Evolutionary conservation across 2,888 invertebrate species (phyloP).

Genomic region (Lepidonotus clava): DNA sequence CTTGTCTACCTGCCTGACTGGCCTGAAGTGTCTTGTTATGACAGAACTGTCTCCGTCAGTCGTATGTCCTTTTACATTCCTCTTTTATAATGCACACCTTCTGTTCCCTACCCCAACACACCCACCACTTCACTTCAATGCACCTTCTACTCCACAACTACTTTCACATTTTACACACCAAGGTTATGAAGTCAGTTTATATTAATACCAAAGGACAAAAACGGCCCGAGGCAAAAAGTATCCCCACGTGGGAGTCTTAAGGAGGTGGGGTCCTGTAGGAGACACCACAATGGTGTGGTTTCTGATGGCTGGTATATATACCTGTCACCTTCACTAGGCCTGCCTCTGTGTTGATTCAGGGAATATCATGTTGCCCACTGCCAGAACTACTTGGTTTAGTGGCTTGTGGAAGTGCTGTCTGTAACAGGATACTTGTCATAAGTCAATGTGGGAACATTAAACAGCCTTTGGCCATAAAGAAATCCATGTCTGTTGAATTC

Average conservation of each 20-base stretch:
- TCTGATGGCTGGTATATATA: neutral
- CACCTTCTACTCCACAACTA: neutral
- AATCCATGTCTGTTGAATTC: too few species aligned
- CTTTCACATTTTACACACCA: neutral
- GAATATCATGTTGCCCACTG: neutral
- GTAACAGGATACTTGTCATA: neutral
- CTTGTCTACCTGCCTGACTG: neutral
- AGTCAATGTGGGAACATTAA: constrained; percentile 10
- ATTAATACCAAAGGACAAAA: neutral
- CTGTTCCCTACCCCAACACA: neutral
- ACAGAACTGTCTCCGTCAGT: neutral
- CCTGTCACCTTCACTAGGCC: constrained; percentile 1
- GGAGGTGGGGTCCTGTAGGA: neutral
- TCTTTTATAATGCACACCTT: neutral
- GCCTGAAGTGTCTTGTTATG: constrained; percentile 20
- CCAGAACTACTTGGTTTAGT: too few species aligned
- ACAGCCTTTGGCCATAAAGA: too few species aligned
- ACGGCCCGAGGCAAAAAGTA: neutral
- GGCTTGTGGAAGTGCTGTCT: neutral
- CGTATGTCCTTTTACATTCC: neutral
- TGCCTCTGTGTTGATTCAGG: neutral
- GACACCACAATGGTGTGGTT: neutral
- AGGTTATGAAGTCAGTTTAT: constrained; percentile 31
- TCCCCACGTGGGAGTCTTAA: neutral
- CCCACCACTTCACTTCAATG: neutral